Evolutionary conservation across 1,140 invertebrate genomes (phyloP), one percentile per base, ranked within the genome.

Genomic region (Patella vulgata): DNA sequence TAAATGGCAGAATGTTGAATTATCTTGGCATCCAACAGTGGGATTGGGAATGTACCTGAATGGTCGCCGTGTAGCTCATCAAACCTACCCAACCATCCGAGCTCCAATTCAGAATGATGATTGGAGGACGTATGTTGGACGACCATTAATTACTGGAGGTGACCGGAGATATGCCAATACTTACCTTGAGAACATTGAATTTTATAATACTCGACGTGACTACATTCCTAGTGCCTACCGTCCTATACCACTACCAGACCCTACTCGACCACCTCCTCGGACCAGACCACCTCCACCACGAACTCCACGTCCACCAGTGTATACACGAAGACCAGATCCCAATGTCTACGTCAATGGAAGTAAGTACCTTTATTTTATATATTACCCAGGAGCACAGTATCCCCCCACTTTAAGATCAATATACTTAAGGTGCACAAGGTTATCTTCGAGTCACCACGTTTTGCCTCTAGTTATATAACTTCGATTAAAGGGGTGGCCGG

Each of bases 11-110:
- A 46, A 70, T 59, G 59, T 83, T 54, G 82, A 84, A 39, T 40
- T 82, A 2, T 70, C 80, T 0, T 83, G 82, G 82, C 73, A 81
- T 39, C 78, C 78, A 19, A 63, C 71, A 55, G 59, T 60, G 8
- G 82, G 82, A 23, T 55, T 82, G 21, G 61, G 68, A 3, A 68
- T 84, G 71, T 77, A 71, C 50, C 28, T 82, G 6, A 72, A 84
- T 57, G 74, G 78, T 0, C 40, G 62, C 9, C 63, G 74, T 36
- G 73, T 67, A 31, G 74, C 60, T 2, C 76, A 74, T 54, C 67
- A 74, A 19, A 74, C 70, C 11, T 63, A 65, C 33, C 71, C 66
- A 25, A 68, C 64, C 21, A 63, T 61, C 19, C 70, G 63, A n/a
- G 43, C 70, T n/a, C 62, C 68, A 11, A 64, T 71, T 25, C 54